Evolutionary conservation across 1,140 invertebrate genomes (phyloP).

Genomic region (Battus philenor): DNA sequence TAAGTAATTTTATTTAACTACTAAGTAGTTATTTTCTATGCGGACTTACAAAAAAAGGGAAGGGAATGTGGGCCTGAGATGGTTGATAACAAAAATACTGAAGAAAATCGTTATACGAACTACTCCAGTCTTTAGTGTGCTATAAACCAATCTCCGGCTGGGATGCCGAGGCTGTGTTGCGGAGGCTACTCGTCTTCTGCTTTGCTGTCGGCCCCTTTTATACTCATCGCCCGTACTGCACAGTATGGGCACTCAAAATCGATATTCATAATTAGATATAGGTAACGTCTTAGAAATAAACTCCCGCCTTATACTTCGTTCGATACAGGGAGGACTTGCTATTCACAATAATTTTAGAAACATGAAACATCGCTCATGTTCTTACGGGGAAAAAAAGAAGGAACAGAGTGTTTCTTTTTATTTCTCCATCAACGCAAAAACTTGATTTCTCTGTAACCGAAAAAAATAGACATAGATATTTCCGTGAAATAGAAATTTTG

Average conservation of each 20-base stretch:
- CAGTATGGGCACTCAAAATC: slow-evolving; percentile 53
- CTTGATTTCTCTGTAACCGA: too few species aligned
- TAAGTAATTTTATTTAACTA: too few species aligned
- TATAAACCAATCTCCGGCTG: slow-evolving; percentile 63
- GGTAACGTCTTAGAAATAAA: slow-evolving; percentile 43
- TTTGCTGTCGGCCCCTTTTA: slow-evolving; percentile 43
- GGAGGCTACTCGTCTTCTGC: slow-evolving; percentile 64
- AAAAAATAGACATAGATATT: too few species aligned
- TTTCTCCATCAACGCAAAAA: too few species aligned
- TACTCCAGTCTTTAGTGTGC: slow-evolving; percentile 73
- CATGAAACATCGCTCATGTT: too few species aligned
- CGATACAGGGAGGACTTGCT: slow-evolving; percentile 32
- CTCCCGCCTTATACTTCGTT: slow-evolving; percentile 41
- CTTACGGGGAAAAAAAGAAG: too few species aligned
- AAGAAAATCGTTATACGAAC: slow-evolving; percentile 76
- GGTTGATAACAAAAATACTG: slow-evolving; percentile 72
- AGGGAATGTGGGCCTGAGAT: slow-evolving; percentile 46
- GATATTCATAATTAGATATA: slow-evolving; percentile 73
- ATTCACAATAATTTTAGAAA: too few species aligned
- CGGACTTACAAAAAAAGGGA: slow-evolving; percentile 47
- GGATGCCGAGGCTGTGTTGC: slow-evolving; percentile 53
- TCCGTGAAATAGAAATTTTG: too few species aligned
- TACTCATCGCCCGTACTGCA: slow-evolving; percentile 50
- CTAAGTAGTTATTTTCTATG: background rate
- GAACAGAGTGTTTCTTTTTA: too few species aligned